These are phyloP conservation scores for Melieria picta DNA, from an alignment of 2,888 invertebrate species.

Conservation along the genomic window DNA sequence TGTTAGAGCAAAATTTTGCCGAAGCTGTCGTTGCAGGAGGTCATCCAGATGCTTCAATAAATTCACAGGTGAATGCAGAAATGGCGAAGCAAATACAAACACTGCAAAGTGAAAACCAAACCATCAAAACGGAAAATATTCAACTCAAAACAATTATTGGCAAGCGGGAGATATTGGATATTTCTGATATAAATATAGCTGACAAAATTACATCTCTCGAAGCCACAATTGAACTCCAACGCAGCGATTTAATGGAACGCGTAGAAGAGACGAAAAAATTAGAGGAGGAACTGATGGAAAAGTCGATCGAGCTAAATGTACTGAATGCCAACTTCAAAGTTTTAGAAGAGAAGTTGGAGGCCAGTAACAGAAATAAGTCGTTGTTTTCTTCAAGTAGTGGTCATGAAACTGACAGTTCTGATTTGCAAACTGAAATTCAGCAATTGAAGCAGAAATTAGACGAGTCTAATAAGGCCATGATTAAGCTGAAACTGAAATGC, in stretches of 20 bases:
- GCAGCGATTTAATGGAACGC: conserved; percentile 68
- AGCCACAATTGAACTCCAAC: conserved; percentile 67
- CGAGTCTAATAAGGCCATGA: conserved; percentile 73
- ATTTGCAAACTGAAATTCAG: conserved; percentile 57
- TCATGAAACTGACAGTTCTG: conserved; percentile 44
- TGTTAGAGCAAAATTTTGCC: conserved; percentile 35
- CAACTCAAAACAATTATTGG: conserved; percentile 30
- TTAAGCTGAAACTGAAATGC: conserved; percentile 68
- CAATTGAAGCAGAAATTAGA: conserved; percentile 78
- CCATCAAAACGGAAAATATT: conserved; percentile 34
- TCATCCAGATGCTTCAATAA: conserved; percentile 36
- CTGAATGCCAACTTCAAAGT: conserved; percentile 65
- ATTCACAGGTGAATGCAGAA: conserved; percentile 53
- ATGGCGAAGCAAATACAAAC: conserved; percentile 59
- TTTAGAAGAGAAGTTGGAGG: conserved; percentile 62
- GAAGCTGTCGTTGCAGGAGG: conserved; percentile 17
- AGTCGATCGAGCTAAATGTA: conserved; percentile 69
- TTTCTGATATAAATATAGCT: conserved; percentile 68
- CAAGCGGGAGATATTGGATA: conserved; percentile 66
- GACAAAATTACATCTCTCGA: conserved; percentile 62
- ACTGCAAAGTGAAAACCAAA: conserved; percentile 46
- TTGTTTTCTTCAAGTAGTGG: conserved; percentile 55
- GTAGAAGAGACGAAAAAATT: conserved; percentile 69
- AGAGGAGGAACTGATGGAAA: conserved; percentile 69
- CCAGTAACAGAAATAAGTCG: conserved; percentile 54